Base-by-base conservation (phyloP, 2,888 invertebrate species). In the Protodeltote pygarga region DNA sequence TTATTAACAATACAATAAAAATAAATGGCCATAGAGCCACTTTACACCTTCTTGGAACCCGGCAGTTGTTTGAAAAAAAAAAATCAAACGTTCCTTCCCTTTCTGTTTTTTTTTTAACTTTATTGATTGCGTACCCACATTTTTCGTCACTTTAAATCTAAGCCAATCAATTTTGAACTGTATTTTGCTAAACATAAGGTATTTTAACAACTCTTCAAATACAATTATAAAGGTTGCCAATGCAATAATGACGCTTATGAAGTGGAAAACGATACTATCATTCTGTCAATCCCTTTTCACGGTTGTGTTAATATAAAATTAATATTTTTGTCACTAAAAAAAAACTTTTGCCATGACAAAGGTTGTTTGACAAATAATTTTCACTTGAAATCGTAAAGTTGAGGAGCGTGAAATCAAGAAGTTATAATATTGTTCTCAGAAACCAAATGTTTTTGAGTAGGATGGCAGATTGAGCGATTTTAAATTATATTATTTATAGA, bases 1-100 rank as follows among this genome's bases (percentile, higher is more conserved):
- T 86, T 90, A 92, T 92, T 91, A 92, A 92, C 89, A 92, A 92
- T 89, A 91, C 89, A 91, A 90, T 90, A 87, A 91, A 89, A 65
- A 89, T 90, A 91, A 91, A 87, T 89, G 88, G 85, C 86, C 89
- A 89, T 88, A 85, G 85, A 83, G 81, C 87, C 89, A 92, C 88
- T 91, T 92, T 92, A 92, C 92, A 92, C 91, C 89, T 92, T 92
- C 91, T 86, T 81, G 85, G 92, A 92, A 92, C 78, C 83, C 79
- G 81, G 79, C 87, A 87, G 89, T 89, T 88, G 87, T 77, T 62
- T 67, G 61, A 35, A 51, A 70, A 79, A 83, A 81, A 83, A 85
- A 83, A 71, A 58, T 31, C 33, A 58, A 71, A 62, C 39, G 59
- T 44, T 41, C 53, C 66, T 65, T 85, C 80, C 65, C 71, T 71